These are phyloP conservation scores for Coracias cyanogaster DNA, from an alignment of 2,797 vertebrate genomes.

Conservation along the genomic window DNA sequence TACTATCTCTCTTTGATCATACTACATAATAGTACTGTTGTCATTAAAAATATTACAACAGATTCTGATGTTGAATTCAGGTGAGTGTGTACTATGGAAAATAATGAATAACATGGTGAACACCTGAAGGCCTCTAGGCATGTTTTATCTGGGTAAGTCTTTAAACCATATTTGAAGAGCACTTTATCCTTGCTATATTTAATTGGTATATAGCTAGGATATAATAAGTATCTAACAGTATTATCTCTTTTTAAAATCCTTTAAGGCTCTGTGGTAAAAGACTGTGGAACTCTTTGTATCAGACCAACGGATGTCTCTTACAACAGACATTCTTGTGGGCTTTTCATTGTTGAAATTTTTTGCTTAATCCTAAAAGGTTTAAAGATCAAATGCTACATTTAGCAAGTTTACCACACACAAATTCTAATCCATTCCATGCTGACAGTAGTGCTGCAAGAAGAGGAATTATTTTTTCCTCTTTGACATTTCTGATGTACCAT, in stretches of 20 bases:
- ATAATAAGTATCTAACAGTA: not conserved
- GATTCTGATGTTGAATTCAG: not conserved
- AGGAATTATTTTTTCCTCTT: not conserved
- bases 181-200: not conserved
- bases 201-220: not conserved
- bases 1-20: not conserved
- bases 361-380: not conserved
- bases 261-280: not conserved
- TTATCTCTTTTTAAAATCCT: not conserved
- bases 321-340: not conserved
- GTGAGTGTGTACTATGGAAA: not conserved
- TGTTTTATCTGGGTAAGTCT: not conserved
- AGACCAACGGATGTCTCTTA: not conserved
- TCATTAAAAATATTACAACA: not conserved
- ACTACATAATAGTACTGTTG: not conserved
- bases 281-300: not conserved
- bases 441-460: not conserved
- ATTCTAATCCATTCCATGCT: not conserved
- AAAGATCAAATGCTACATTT: not conserved
- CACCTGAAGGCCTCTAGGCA: not conserved
- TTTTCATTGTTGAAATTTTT: not conserved
- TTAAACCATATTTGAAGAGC: slow-evolving; percentile 3
- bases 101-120: not conserved
- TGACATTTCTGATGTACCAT: not conserved
- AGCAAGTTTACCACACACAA: not conserved